A percentile compares a stretch with the other conserved stretches of the same genome.
Evolutionary conservation across 2,888 invertebrate species (phyloP).

Genomic region (Chloromyia formosa): DNA sequence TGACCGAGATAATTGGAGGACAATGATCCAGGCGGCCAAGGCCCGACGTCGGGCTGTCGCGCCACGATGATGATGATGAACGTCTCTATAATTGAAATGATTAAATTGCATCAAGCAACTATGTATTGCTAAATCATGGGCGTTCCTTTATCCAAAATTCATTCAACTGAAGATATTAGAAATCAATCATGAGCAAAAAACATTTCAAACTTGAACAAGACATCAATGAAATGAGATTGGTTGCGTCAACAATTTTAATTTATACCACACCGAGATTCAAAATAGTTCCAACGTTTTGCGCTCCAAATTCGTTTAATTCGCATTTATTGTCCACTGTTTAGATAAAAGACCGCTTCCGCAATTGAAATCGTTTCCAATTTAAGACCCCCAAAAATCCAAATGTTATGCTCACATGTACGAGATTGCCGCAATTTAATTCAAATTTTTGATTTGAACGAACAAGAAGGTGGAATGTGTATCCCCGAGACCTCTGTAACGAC

Average conservation of each 20-base stretch:
- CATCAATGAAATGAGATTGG: no score
- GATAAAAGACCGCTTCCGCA: background rate
- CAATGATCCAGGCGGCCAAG: no score
- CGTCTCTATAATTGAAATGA: no score
- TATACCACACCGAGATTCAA: background rate
- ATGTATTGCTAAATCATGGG: no score
- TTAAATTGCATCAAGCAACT: no score
- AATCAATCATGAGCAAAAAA: no score
- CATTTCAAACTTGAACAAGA: no score
- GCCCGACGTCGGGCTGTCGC: no score
- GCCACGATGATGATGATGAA: no score
- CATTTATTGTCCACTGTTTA: background rate
- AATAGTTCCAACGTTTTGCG: background rate
- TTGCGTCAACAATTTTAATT: background rate
- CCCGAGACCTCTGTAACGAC: constrained; percentile 5
- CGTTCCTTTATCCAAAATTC: no score
- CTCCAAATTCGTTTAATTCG: background rate
- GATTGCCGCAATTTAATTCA: background rate
- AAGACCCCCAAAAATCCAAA: background rate
- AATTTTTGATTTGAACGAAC: background rate
- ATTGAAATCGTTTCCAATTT: constrained; percentile 9
- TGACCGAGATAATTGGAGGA: no score
- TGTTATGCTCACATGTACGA: background rate
- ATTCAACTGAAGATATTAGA: no score
- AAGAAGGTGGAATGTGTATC: background rate